Evolutionary conservation across 1,140 invertebrate species (phyloP).

Genomic region (Hirudo medicinalis): DNA sequence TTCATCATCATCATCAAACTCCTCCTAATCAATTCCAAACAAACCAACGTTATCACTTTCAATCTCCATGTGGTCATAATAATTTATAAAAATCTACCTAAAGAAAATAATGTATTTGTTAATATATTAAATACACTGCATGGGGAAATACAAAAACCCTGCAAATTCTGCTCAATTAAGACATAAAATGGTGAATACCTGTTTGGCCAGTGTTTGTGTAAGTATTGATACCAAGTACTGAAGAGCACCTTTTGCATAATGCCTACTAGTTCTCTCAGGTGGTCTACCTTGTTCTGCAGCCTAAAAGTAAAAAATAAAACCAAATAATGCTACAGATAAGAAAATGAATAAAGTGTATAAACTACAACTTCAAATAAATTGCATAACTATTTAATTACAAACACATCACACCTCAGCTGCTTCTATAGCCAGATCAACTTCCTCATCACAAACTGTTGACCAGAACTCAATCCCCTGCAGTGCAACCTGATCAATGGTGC

Average conservation of each 20-base stretch:
- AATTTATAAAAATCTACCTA: no score
- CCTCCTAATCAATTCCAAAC: constrained; percentile 31
- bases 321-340: background rate
- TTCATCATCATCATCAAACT: constrained; percentile 75
- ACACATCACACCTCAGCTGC: constrained; percentile 55
- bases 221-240: constrained; percentile 87
- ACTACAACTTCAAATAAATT: background rate
- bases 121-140: no score
- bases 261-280: constrained; percentile 70
- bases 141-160: no score
- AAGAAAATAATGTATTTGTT: no score
- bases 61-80: no score
- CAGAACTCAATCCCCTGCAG: constrained; percentile 99
- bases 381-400: constrained; percentile 13
- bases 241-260: constrained; percentile 88
- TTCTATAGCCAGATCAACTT: constrained; percentile 89
- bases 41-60: constrained; percentile 9
- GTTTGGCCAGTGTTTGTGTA: constrained; percentile 83
- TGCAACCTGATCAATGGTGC: constrained; percentile 82
- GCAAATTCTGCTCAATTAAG: no score
- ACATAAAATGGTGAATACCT: constrained; percentile 41
- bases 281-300: constrained; percentile 75
- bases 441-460: constrained; percentile 99
- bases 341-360: background rate
- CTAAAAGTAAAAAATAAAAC: constrained; percentile 27